Evolutionary conservation across 2,113 vertebrate genomes (phyloP), one percentile per base, ranked within the genome.

Genomic region (Hemicordylus capensis): DNA sequence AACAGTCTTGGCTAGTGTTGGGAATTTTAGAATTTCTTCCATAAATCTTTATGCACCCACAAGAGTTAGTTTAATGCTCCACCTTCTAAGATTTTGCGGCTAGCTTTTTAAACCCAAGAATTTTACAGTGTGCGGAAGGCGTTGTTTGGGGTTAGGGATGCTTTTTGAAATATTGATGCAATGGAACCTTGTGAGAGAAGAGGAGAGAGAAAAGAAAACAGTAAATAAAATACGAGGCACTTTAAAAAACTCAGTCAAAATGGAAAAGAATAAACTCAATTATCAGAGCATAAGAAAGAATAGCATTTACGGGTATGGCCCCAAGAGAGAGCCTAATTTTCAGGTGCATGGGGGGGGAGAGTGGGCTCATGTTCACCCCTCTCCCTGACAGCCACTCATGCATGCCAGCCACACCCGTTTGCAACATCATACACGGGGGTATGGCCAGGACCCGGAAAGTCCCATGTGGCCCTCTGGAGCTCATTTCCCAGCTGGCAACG

Each of bases 131-230:
- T 51, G 22, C 48, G 51, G 44, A 51, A 66, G 3, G 69, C 59
- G 20, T 42, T 17, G 28, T 66, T 66, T 66, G 37, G 34, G 78
- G 26, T 7, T 59, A 28, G n/a, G 17, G 26, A 42, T 51, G 39
- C 17, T 59, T 82, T 31, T 73, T 82, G 69, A 73, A 73, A 58
- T 59, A 72, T 82, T 72, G 56, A 82, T 72, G 39, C 28, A 59
- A 4, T 73, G 28, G 67, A 44, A 6, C 37, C 54, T 69, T 82
- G 28, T 44, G 56, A 39, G 54, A 82, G 46, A 34, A 46, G 51
- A 73, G 58, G 15, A 54, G 58, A 22, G 37, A 42, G 17, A 10
- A 81, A 56, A 46, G 61, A 80, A 28, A 39, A 56, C 51, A 22
- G 51, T 73, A 59, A 82, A 82, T 73, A 61, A 59, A 61, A 82